These are phyloP conservation scores for Xylota segnis DNA, from an alignment of 2,888 invertebrate species.

Conservation along the genomic window DNA sequence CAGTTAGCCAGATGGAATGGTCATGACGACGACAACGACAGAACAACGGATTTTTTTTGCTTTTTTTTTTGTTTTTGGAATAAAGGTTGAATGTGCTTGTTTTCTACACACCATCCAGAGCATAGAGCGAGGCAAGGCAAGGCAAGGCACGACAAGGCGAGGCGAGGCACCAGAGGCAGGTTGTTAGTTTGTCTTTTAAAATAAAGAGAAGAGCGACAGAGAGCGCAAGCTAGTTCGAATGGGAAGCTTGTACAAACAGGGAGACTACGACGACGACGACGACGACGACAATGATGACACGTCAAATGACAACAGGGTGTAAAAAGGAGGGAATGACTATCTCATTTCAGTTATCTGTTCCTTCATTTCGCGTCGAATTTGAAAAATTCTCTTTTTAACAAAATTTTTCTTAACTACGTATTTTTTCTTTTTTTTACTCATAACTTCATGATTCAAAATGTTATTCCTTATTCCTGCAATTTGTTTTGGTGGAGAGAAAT, in stretches of 20 bases:
- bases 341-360: constrained; percentile 50
- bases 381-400: constrained; percentile 27
- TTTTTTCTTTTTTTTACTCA: too few relatives aligned
- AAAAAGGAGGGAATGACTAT: constrained; percentile 61
- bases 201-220: constrained; percentile 68
- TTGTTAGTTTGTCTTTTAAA: constrained; percentile 73
- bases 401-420: constrained; percentile 9
- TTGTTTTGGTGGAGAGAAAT: not conserved
- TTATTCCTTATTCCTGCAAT: not conserved
- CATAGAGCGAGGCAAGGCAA: constrained; percentile 34
- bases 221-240: constrained; percentile 67
- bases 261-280: too few relatives aligned
- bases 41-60: constrained; percentile 19
- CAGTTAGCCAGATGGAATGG: constrained; percentile 35
- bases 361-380: constrained; percentile 14
- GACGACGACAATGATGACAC: constrained; percentile 16
- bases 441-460: too few relatives aligned
- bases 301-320: constrained; percentile 68
- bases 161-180: constrained; percentile 40
- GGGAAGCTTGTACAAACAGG: constrained; percentile 72
- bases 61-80: constrained; percentile 30
- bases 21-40: constrained; percentile 28
- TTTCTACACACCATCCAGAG: constrained; percentile 52
- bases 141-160: constrained; percentile 48
- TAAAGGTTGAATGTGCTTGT: constrained; percentile 70